phyloP scores from a whole-genome alignment of 2,797 vertebrate species.

The Spinibarbus caldwelli region DNA sequence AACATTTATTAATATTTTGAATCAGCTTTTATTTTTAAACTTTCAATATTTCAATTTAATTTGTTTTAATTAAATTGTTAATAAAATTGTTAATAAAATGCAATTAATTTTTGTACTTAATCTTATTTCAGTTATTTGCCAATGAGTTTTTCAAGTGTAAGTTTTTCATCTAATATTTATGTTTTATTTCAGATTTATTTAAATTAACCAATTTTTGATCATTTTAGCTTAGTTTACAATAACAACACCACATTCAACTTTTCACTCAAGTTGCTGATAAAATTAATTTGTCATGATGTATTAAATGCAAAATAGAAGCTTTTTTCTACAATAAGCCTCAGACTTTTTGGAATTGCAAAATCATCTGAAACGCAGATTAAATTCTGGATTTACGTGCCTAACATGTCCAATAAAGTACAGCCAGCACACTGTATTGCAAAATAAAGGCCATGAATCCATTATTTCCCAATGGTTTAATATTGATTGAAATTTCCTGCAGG shows the following conservation, averaged over 20 bases:
- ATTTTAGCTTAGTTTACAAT: neutral
- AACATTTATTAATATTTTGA: no score
- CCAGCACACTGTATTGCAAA: neutral
- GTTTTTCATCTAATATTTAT: neutral
- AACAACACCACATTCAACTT: neutral
- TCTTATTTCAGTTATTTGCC: neutral
- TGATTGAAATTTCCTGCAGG: conserved; percentile 66
- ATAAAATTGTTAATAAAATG: no score
- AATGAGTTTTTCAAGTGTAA: neutral
- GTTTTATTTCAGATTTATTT: neutral
- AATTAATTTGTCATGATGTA: neutral
- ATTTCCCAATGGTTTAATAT: neutral
- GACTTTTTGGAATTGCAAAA: neutral
- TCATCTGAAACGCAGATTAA: neutral
- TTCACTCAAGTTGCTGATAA: neutral
- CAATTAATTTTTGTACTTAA: no score
- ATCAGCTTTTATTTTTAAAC: no score
- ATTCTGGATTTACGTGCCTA: neutral
- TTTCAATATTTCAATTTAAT: no score
- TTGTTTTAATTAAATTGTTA: no score
- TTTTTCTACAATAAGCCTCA: neutral
- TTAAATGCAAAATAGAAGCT: neutral
- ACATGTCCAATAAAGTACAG: no score
- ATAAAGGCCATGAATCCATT: neutral
- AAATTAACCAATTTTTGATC: neutral